Percentiles rank a stretch among this genome's conserved stretches.
phyloP scores from a whole-genome alignment of 2,113 vertebrate species.

The Hoplias malabaricus region DNA sequence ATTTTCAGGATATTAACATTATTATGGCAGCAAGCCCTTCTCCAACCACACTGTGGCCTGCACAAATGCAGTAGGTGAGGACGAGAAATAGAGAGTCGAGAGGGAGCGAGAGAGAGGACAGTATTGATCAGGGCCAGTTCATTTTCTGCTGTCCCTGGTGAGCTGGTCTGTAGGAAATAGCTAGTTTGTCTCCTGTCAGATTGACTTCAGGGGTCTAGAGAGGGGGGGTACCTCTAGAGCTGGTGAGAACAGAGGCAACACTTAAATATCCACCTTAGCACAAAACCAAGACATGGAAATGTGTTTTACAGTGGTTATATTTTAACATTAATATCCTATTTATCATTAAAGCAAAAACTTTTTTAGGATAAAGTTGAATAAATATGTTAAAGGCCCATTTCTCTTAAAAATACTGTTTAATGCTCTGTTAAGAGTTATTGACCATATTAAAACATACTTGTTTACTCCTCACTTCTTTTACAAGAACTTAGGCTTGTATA shows the following conservation, averaged over 20 bases:
- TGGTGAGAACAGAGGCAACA: background rate
- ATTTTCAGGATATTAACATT: too few relatives aligned
- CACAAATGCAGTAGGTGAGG: slow-evolving; percentile 22
- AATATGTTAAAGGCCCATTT: background rate
- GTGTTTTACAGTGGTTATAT: background rate
- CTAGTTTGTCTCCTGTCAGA: slow-evolving; percentile 76
- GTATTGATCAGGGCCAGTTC: slow-evolving; percentile 74
- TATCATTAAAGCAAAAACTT: background rate
- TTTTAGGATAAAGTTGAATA: background rate
- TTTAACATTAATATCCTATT: background rate
- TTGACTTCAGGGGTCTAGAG: slow-evolving; percentile 65
- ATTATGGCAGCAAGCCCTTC: background rate
- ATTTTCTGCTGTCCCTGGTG: slow-evolving; percentile 74
- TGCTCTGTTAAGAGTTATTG: too few relatives aligned
- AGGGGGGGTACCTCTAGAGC: slow-evolving; percentile 16
- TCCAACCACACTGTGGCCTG: background rate
- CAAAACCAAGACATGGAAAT: background rate
- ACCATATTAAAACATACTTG: too few relatives aligned
- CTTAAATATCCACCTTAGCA: background rate
- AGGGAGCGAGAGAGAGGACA: slow-evolving; percentile 51
- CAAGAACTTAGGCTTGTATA: too few relatives aligned
- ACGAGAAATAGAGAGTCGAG: background rate
- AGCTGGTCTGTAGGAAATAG: slow-evolving; percentile 71
- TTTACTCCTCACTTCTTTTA: too few relatives aligned
- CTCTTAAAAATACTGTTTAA: too few relatives aligned